Conservation (phyloP, 2,113 vertebrate species). For the Mola mola region DNA sequence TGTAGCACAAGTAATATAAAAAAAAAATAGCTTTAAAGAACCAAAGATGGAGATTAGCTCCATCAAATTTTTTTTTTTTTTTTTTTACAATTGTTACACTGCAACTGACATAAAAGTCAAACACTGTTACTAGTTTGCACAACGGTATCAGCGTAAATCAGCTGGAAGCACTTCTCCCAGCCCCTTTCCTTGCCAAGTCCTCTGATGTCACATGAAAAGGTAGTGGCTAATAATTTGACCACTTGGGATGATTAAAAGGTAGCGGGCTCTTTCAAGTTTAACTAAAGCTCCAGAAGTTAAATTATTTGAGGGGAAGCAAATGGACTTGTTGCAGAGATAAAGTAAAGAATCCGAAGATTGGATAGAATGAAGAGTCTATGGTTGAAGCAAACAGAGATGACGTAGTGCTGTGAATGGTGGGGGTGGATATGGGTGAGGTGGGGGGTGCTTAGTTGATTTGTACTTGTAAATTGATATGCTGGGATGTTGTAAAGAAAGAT, state of each 20-base stretch:
- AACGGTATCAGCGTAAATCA: conserved; percentile 38
- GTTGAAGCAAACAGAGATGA: conserved; percentile 57
- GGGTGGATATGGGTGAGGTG: conserved; percentile 27
- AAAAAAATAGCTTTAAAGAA: conserved; percentile 28
- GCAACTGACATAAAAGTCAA: conserved; percentile 6
- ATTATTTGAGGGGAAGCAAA: conserved; percentile 44
- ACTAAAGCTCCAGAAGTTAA: conserved; percentile 44
- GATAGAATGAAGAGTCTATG: conserved; percentile 48
- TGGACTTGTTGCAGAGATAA: conserved; percentile 46
- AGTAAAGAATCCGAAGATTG: conserved; percentile 45
- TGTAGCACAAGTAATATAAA: no score
- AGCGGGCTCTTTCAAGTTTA: conserved; percentile 27
- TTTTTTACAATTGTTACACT: neutral
- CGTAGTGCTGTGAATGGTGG: conserved; percentile 58
- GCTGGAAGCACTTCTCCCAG: conserved; percentile 27
- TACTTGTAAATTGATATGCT: no score
- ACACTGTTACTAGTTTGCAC: conserved; percentile 14
- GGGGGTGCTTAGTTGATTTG: no score
- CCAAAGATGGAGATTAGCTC: conserved; percentile 1
- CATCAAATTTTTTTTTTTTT: no score
- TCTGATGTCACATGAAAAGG: conserved; percentile 51
- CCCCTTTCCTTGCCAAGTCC: conserved; percentile 1
- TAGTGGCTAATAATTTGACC: conserved; percentile 50
- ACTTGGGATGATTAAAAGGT: conserved; percentile 46
- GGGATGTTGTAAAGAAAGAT: no score